A percentile compares a stretch with the other conserved stretches of the same genome.
phyloP scores from a whole-genome alignment of 2,888 invertebrate species.

The Cryptocephalus moraei region DNA sequence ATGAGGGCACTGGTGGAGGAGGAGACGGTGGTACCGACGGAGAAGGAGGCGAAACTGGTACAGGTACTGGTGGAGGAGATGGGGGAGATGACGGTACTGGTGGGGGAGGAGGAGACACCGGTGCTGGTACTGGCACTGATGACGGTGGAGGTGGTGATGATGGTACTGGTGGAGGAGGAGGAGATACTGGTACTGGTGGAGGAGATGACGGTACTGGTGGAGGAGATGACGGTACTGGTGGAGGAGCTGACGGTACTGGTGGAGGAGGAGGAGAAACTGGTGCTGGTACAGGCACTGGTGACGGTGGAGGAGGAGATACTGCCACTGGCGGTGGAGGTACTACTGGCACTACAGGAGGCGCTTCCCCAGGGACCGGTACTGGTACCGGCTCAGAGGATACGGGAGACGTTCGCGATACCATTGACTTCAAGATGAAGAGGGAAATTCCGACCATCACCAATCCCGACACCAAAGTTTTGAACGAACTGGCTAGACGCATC shows the following conservation, averaged over 20 bases:
- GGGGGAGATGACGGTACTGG: conserved; percentile 5
- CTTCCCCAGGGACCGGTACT: conserved; percentile 5
- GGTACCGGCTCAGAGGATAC: conserved; percentile 6
- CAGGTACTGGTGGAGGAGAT: conserved; percentile 7
- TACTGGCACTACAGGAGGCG: conserved; percentile 5
- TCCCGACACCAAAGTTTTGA: conserved; percentile 36
- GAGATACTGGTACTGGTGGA: conserved; percentile 9
- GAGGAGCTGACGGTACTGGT: conserved; percentile 5
- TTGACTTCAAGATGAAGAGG: conserved; percentile 25
- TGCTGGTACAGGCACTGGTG: conserved; percentile 6
- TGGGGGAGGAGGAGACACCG: conserved; percentile 10
- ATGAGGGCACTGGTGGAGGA: conserved; percentile 11
- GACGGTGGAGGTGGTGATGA: conserved; percentile 6
- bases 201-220: conserved; percentile 23
- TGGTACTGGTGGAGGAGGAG: conserved; percentile 7
- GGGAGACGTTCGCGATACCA: conserved; percentile 13
- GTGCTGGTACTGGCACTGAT: conserved; percentile 9
- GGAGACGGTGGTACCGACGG: conserved; percentile 1
- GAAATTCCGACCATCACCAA: conserved; percentile 24
- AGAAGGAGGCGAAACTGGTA: conserved; percentile 15
- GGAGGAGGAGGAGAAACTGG: conserved; percentile 7
- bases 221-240: conserved; percentile 5
- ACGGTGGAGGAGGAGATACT: conserved; percentile 1
- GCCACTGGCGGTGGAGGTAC: conserved; percentile 6
- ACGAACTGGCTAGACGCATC: conserved; percentile 46